Base-by-base conservation (phyloP, 2,888 invertebrate species). In the Latheticus oryzae region DNA sequence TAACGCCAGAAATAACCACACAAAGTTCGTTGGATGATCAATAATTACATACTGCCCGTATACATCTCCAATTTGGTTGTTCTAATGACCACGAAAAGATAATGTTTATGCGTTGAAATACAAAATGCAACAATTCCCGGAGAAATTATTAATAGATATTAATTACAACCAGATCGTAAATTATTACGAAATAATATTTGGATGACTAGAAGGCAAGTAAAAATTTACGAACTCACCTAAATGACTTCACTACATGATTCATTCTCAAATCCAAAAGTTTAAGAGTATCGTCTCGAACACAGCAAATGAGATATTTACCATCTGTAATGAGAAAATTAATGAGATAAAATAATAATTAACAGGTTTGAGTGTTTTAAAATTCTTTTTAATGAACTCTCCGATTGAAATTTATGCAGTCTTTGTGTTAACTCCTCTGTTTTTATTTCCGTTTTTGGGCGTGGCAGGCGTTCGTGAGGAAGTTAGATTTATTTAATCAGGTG, bases 221-320 rank as follows among this genome's bases (percentile, higher is more conserved):
- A n/a, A n/a, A n/a, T n/a, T n/a, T n/a, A n/a, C n/a, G n/a, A n/a
- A 28, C 85, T 84, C 84, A 96, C 96, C 90, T 89, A 81, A 94
- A 95, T 54, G 94, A 91, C 63, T 89, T 86, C 61, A 95, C 86
- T 60, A 97, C 91, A 79, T 92, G 90, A 81, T 94, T 96, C 89
- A 91, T 95, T 75, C 98, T 86, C 63, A 98, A 84, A 81, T 99
- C 98, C 76, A 99, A 86, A 52, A 97, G 83, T 78, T 94, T 94
- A 69, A 99, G 85, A 11, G 95, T 93, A 80, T 98, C 97, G 79
- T 98, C 98, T 70, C 98, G 84, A 47, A 95, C 93, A 77, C 97
- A 97, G 73, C 92, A 90, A 73, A 98, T 81, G 66, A 99, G 84
- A 78, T 90, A 91, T 80, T 90, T 90, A 69, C 90, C 88, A 83